Base-by-base conservation (phyloP, 1,140 invertebrate species). In the Heterodera carotae region DNA sequence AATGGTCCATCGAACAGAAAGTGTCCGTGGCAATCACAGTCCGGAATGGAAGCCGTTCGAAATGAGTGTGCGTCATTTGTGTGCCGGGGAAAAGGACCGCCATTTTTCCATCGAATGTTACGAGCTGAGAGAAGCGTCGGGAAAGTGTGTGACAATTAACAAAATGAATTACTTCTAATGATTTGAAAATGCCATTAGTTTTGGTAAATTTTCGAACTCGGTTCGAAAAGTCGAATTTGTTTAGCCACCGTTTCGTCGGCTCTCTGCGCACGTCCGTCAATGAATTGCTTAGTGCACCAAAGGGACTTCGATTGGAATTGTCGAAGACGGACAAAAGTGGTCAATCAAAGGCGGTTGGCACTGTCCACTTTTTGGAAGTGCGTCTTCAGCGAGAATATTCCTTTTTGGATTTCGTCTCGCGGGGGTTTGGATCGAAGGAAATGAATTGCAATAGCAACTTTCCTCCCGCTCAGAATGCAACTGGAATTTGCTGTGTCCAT, bases 401-500 rank as follows among this genome's bases (percentile, higher is more conserved):
- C 8, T 85, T 85, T 74, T 48, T 85, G 22, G 84, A 85, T 36
- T 85, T 76, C 60, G 82, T 85, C 25, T 59, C 76, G 43, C 79
- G 80, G n/a, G 85, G 84, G 81, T 79, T 34, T 75, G 66, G 7
- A 25, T 22, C 39, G 12, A 33, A 78, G 15, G n/a, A 25, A 10
- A 36, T 15, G 1, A 15, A 12, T 18, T 31, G 15, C 4, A 18
- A 29, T 27, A 29, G 7, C 25, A 66, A 10, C 29, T 27, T 29
- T n/a, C 18, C n/a, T 7, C n/a, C 66, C 34, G 25, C 0, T 76
- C 56, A 82, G 81, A 29, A 89, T 90, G 22, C 88, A 91, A 84
- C 83, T 92, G 15, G 89, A 91, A 84, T 91, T 90, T 80, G 91
- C 90, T 15, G 90, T 92, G 81, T 91, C 91, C 34, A 90, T 92